A percentile compares a stretch with the other conserved stretches of the same genome.
Conservation (phyloP, 2,113 vertebrate genomes). For the Cygnus atratus region DNA sequence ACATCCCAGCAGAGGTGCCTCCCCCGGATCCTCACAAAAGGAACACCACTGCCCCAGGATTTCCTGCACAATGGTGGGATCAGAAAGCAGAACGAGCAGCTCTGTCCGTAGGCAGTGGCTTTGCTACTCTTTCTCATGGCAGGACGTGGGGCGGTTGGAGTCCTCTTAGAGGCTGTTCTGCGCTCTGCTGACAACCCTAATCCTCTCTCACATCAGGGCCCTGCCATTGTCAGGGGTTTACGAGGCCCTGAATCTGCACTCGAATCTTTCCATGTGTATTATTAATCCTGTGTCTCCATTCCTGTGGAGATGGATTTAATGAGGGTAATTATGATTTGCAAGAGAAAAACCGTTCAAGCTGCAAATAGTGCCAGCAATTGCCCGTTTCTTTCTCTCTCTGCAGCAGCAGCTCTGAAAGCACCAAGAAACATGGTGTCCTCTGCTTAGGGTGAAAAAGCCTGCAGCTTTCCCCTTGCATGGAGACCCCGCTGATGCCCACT, state of each 20-base stretch:
- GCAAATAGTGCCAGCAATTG: not conserved
- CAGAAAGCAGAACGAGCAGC: not conserved
- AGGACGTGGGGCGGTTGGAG: not conserved
- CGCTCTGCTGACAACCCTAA: not conserved
- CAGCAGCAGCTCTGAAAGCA: not conserved
- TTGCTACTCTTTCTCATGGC: not conserved
- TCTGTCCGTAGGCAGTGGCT: not conserved
- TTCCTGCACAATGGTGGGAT: not conserved
- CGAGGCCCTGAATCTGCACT: not conserved
- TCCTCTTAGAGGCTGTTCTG: not conserved
- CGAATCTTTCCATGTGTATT: not conserved
- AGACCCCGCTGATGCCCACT: not conserved
- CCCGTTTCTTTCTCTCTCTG: not conserved
- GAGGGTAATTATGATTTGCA: not conserved
- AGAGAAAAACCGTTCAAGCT: not conserved
- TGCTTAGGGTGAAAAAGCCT: fast-evolving
- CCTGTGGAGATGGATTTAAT: conserved; percentile 5
- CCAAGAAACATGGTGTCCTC: fast-evolving
- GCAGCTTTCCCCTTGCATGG: not conserved
- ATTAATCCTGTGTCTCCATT: not conserved
- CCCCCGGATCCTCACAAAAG: not conserved
- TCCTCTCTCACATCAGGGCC: not conserved
- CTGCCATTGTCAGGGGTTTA: not conserved
- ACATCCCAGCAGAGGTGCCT: not conserved
- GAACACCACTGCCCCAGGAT: not conserved